Conservation (phyloP, 2,888 invertebrate genomes). For the Operophtera brumata region DNA sequence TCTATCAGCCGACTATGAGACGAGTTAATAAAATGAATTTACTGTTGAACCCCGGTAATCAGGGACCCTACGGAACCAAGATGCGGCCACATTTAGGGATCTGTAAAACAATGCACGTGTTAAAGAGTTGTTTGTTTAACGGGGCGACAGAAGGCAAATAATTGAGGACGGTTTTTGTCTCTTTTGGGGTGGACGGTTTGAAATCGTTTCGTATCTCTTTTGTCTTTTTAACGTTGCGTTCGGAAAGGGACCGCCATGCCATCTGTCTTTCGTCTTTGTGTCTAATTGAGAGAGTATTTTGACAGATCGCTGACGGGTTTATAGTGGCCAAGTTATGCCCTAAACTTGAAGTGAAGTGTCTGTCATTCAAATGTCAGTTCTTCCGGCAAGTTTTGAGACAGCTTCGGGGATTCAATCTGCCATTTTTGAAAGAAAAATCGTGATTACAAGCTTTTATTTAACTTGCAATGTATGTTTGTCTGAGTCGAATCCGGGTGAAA, state of each 20-base stretch:
- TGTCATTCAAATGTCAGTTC: too few relatives aligned
- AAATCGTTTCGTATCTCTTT: constrained; percentile 48
- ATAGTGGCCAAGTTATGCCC: constrained; percentile 6
- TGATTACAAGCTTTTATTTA: too few relatives aligned
- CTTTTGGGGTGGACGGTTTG: constrained; percentile 47
- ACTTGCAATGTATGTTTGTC: too few relatives aligned
- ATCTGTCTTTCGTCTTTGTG: constrained; percentile 23
- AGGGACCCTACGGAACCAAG: constrained; percentile 49
- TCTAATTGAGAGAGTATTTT: constrained; percentile 23
- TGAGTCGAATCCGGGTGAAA: too few relatives aligned
- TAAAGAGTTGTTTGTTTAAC: constrained; percentile 69
- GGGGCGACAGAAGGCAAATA: constrained; percentile 69
- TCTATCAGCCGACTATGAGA: constrained; percentile 77
- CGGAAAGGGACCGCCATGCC: constrained; percentile 20
- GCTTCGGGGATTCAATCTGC: too few relatives aligned
- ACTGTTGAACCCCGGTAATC: constrained; percentile 66
- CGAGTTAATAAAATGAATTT: constrained; percentile 79
- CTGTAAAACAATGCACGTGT: constrained; percentile 67
- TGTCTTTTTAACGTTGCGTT: constrained; percentile 30
- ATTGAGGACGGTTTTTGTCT: constrained; percentile 57
- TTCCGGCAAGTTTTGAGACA: too few relatives aligned
- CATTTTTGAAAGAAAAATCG: too few relatives aligned
- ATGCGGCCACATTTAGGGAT: constrained; percentile 55
- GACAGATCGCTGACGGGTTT: constrained; percentile 16
- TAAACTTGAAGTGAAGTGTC: too few relatives aligned